These are phyloP conservation scores for Asobara japonica DNA, from an alignment of 1,140 invertebrate genomes.

Conservation along the genomic window DNA sequence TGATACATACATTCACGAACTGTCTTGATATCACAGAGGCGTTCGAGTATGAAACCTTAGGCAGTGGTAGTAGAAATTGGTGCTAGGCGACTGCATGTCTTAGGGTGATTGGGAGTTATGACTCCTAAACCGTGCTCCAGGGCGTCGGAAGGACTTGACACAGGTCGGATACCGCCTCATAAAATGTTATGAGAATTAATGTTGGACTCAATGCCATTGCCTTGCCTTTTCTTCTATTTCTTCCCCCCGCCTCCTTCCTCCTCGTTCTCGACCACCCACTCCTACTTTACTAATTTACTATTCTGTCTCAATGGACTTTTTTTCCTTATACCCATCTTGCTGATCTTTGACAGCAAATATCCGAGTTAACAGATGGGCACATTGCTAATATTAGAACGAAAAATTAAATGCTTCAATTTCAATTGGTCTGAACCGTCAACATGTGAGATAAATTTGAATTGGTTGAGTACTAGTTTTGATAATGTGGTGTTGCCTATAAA, in stretches of 20 bases:
- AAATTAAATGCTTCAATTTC: not conserved
- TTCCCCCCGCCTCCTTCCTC: not conserved
- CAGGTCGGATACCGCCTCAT: conserved; percentile 64
- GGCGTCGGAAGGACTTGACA: conserved; percentile 61
- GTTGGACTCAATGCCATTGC: conserved; percentile 41
- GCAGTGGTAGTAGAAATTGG: conserved; percentile 25
- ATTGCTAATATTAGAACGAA: not conserved
- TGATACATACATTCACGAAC: not conserved
- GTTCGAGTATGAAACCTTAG: conserved; percentile 8
- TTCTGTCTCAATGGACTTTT: conserved; percentile 27
- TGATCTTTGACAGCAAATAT: not conserved
- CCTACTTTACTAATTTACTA: conserved; percentile 30
- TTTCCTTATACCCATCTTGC: not conserved
- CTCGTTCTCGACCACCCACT: conserved; percentile 32
- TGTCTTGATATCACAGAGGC: not conserved
- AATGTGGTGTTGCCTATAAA: conserved; percentile 53
- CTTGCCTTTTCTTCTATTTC: conserved; percentile 32
- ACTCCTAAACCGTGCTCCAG: conserved; percentile 62
- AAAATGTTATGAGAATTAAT: conserved; percentile 68
- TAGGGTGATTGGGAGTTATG: conserved; percentile 66
- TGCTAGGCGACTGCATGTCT: conserved; percentile 59
- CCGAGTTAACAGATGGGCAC: not conserved
- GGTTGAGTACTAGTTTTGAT: conserved; percentile 21
- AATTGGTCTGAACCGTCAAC: not conserved
- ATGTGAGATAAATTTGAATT: conserved; percentile 11